These are phyloP conservation scores for Cotesia chilonis DNA, from an alignment of 1,140 invertebrate genomes.

Conservation along the genomic window DNA sequence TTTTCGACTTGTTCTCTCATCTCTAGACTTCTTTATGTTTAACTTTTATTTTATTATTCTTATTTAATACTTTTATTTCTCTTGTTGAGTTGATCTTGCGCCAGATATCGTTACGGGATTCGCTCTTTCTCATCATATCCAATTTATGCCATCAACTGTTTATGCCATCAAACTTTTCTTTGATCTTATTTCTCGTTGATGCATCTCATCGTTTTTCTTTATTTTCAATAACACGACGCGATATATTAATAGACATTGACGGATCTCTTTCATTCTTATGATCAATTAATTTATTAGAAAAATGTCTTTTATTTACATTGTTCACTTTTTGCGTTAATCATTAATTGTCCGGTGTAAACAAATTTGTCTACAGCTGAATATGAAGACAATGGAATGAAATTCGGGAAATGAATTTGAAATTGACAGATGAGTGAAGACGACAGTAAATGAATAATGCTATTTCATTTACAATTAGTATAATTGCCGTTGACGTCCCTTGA, in stretches of 20 bases:
- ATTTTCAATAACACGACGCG: too few relatives aligned
- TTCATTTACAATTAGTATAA: neutral
- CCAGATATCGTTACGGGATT: slow-evolving; percentile 44
- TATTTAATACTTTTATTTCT: neutral
- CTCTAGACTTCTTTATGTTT: neutral
- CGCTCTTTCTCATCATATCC: slow-evolving; percentile 29
- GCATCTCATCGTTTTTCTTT: neutral
- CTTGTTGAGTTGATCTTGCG: slow-evolving; percentile 28
- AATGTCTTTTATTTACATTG: too few relatives aligned
- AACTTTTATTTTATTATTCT: too few relatives aligned
- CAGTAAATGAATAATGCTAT: neutral
- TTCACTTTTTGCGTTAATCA: too few relatives aligned
- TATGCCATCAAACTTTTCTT: slow-evolving; percentile 23
- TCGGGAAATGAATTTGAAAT: neutral
- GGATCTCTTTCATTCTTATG: too few relatives aligned
- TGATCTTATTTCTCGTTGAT: slow-evolving; percentile 11
- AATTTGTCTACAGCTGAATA: too few relatives aligned
- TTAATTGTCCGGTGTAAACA: too few relatives aligned
- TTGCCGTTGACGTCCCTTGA: slow-evolving; percentile 27
- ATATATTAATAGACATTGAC: too few relatives aligned
- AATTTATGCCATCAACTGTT: slow-evolving; percentile 28
- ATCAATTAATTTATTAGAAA: too few relatives aligned
- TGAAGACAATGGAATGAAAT: neutral
- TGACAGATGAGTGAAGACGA: slow-evolving; percentile 6
- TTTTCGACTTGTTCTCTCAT: slow-evolving; percentile 16